Evolutionary conservation across 2,888 invertebrate genomes (phyloP).

Genomic region (Stenurella melanura): DNA sequence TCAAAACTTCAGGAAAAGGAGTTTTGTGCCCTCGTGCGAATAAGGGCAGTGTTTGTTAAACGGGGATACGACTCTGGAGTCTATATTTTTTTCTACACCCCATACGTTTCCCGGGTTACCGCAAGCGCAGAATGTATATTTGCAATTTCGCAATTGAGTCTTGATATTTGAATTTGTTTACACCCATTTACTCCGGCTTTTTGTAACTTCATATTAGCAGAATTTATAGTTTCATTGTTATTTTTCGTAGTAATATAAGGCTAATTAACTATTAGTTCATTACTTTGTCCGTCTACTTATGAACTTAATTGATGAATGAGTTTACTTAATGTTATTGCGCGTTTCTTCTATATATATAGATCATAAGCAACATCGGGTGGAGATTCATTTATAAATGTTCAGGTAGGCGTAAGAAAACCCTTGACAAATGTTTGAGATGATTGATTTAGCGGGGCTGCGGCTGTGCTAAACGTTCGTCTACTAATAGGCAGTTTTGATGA

Average conservation of each 20-base stretch:
- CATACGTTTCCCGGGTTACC: slow-evolving; percentile 32
- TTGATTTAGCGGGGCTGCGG: too few relatives aligned
- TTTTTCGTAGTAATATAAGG: background rate
- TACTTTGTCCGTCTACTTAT: background rate
- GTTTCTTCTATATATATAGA: too few relatives aligned
- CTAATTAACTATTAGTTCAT: background rate
- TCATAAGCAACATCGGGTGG: too few relatives aligned
- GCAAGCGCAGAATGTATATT: slow-evolving; percentile 12
- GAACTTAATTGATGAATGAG: background rate
- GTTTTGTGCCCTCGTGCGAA: slow-evolving; percentile 44
- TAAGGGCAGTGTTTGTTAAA: background rate
- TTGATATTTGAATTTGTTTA: slow-evolving; percentile 28
- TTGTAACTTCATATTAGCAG: background rate
- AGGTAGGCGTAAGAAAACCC: too few relatives aligned
- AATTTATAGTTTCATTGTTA: background rate
- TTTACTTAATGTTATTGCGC: too few relatives aligned
- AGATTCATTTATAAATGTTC: too few relatives aligned
- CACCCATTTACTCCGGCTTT: slow-evolving; percentile 15
- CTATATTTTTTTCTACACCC: slow-evolving; percentile 44
- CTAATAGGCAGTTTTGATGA: too few relatives aligned
- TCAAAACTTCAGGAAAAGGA: slow-evolving; percentile 57
- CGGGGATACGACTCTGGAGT: background rate
- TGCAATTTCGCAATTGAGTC: slow-evolving; percentile 10
- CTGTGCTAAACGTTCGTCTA: too few relatives aligned
- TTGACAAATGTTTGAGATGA: too few relatives aligned